Percentiles rank a stretch among this genome's conserved stretches.
Conservation (phyloP, 2,888 invertebrate genomes). For the Dynastes tityus region DNA sequence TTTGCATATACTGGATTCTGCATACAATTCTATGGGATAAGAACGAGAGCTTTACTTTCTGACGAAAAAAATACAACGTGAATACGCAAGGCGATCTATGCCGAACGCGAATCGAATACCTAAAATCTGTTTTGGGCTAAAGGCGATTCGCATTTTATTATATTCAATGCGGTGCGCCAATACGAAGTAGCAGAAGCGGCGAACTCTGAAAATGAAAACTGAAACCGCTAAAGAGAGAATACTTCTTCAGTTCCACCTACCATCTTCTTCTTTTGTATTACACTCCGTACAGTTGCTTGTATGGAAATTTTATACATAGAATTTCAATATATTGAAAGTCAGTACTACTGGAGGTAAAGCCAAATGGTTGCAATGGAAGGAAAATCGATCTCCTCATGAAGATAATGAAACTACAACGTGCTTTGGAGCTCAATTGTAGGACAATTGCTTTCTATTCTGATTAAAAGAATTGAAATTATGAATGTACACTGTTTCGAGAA, state of each 20-base stretch:
- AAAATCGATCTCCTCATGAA: no score
- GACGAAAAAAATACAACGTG: no score
- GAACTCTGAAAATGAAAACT: slow-evolving; percentile 5
- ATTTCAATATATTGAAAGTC: not conserved
- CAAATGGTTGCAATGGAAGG: not conserved
- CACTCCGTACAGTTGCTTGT: not conserved
- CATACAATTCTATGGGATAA: no score
- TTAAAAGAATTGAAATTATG: no score
- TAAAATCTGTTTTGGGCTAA: not conserved
- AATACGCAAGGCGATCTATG: not conserved
- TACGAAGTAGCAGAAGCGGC: not conserved
- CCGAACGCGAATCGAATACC: not conserved
- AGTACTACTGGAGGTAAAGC: not conserved
- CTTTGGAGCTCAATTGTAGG: no score
- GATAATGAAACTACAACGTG: no score
- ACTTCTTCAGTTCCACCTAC: not conserved
- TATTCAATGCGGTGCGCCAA: not conserved
- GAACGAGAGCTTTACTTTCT: not conserved
- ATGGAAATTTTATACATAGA: slow-evolving; percentile 2
- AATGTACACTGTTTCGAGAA: no score
- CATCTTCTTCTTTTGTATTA: not conserved
- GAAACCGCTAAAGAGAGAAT: not conserved
- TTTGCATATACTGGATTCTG: no score
- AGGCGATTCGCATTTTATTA: slow-evolving; percentile 9
- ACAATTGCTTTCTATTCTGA: no score